Percentiles rank a stretch among this genome's conserved stretches.
These are phyloP conservation scores for Paramormyrops hopkinsi DNA, from an alignment of 2,797 vertebrate species.

Conservation along the genomic window DNA sequence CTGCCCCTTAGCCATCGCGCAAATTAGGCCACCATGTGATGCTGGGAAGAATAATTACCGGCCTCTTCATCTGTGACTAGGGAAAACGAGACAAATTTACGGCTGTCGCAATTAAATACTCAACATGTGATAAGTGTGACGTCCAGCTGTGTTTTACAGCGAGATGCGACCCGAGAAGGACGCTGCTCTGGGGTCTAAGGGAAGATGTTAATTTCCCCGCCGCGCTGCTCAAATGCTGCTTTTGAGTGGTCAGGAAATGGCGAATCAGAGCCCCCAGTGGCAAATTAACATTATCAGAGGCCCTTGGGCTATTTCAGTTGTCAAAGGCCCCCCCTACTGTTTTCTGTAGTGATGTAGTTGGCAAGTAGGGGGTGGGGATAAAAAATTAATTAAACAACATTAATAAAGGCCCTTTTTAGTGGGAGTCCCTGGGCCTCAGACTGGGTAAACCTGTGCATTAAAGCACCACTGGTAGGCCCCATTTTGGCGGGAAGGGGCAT, in stretches of 20 bases:
- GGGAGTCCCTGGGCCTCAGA: neutral
- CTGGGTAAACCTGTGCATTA: neutral
- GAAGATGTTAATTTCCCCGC: neutral
- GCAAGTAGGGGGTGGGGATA: neutral
- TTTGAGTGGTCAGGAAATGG: neutral
- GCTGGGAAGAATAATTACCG: slow-evolving; percentile 8
- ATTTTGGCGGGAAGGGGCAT: neutral
- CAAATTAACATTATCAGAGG: neutral
- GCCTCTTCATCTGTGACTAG: neutral
- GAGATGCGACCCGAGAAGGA: neutral
- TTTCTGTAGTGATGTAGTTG: neutral
- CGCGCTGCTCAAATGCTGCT: neutral
- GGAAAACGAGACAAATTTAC: neutral
- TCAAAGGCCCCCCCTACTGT: neutral
- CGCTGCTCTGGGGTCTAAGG: neutral
- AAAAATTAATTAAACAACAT: neutral
- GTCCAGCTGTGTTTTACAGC: neutral
- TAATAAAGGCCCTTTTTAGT: neutral
- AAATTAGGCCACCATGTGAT: slow-evolving; percentile 7
- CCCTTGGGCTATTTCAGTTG: neutral
- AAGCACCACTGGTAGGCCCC: neutral
- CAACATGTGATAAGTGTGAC: neutral
- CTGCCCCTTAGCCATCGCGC: neutral
- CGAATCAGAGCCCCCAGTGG: neutral
- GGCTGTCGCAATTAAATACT: neutral